A percentile compares a stretch with the other conserved stretches of the same genome.
phyloP scores from a whole-genome alignment of 2,888 invertebrate species.

The Aradus depressus region DNA sequence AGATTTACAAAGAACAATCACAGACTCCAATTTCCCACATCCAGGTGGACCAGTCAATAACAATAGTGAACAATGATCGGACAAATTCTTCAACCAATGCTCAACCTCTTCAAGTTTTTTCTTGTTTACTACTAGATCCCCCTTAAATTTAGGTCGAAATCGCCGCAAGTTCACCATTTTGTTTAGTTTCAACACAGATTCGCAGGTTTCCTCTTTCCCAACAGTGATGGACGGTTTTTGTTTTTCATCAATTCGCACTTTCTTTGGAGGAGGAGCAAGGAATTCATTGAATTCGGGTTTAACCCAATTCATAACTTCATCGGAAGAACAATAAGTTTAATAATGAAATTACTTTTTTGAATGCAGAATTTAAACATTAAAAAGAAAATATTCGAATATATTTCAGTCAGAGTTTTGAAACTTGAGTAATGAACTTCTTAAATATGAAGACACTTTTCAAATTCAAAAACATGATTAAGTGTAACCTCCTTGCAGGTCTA shows the following conservation, averaged over 20 bases:
- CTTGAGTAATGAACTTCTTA: too few relatives aligned
- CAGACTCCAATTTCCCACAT: slow-evolving; percentile 21
- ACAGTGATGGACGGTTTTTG: neutral
- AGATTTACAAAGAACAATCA: slow-evolving; percentile 19
- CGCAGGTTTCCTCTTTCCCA: too few relatives aligned
- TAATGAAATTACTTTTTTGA: too few relatives aligned
- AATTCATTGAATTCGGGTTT: slow-evolving; percentile 20
- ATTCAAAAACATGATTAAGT: too few relatives aligned
- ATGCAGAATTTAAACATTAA: too few relatives aligned
- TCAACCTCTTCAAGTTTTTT: slow-evolving; percentile 24
- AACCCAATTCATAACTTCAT: slow-evolving; percentile 19
- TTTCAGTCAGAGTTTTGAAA: too few relatives aligned
- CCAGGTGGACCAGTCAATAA: slow-evolving; percentile 22
- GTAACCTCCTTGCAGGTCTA: too few relatives aligned
- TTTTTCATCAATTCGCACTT: slow-evolving; percentile 9
- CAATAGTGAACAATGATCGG: slow-evolving; percentile 11
- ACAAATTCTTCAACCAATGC: slow-evolving; percentile 19
- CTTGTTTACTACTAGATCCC: slow-evolving; percentile 23
- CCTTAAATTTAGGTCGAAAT: slow-evolving; percentile 14
- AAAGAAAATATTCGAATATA: too few relatives aligned
- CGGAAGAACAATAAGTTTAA: too few relatives aligned
- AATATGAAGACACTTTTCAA: too few relatives aligned
- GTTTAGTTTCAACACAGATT: too few relatives aligned
- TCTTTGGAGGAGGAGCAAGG: slow-evolving; percentile 15
- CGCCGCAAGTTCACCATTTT: slow-evolving; percentile 1